A percentile compares a stretch with the other conserved stretches of the same genome.
Evolutionary conservation across 2,888 invertebrate genomes (phyloP).

Genomic region (Drosophila buzzatii): DNA sequence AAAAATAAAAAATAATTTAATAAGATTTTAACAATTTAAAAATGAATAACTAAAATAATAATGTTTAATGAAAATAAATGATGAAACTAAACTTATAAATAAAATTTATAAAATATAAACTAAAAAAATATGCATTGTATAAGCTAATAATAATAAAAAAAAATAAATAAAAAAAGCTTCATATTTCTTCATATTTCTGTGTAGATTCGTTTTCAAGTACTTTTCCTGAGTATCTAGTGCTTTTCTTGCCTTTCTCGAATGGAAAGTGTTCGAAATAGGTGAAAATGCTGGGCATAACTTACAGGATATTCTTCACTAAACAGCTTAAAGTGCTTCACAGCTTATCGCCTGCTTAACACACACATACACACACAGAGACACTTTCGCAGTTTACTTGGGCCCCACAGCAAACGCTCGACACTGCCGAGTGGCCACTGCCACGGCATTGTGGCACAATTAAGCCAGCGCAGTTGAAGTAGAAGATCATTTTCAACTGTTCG

Average conservation of each 20-base stretch:
- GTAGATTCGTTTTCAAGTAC: no score
- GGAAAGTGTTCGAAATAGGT: constrained; percentile 29
- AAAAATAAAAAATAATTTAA: no score
- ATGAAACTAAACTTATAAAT: no score
- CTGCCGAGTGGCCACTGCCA: not conserved
- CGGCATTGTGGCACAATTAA: constrained; percentile 49
- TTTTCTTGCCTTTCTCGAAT: constrained; percentile 1
- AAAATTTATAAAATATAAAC: no score
- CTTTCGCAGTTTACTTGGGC: not conserved
- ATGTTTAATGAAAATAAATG: no score
- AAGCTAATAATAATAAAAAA: no score
- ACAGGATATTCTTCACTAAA: constrained; percentile 50
- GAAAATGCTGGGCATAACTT: constrained; percentile 36
- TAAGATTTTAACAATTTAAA: no score
- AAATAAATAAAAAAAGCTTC: no score
- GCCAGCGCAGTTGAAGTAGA: constrained; percentile 20
- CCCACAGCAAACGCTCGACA: not conserved
- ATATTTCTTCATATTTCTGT: not conserved
- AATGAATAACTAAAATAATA: no score
- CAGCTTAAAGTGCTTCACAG: constrained; percentile 64
- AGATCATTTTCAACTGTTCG: constrained; percentile 52
- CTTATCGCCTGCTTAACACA: constrained; percentile 67
- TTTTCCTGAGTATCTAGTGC: not conserved
- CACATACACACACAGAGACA: constrained; percentile 28
- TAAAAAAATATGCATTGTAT: no score